Conservation (phyloP, 1,140 invertebrate species). For the Euwallacea similis region DNA sequence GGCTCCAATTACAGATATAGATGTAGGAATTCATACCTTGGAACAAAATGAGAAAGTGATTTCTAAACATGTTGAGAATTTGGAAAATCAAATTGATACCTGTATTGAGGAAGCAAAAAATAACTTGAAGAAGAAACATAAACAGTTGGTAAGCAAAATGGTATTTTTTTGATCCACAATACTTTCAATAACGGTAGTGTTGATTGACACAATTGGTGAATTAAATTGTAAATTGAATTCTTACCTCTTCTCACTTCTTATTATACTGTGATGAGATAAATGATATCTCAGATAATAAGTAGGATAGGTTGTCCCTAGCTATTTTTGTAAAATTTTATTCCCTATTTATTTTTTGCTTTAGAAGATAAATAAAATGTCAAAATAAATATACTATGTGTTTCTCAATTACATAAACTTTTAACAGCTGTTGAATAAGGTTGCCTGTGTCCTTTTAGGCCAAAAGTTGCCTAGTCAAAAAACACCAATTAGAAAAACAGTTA, state of each 20-base stretch:
- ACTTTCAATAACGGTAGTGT: no score
- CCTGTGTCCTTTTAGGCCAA: constrained; percentile 49
- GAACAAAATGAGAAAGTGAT: constrained; percentile 52
- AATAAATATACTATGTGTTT: neutral
- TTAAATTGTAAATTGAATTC: no score
- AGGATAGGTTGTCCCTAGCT: no score
- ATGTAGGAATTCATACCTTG: constrained; percentile 50
- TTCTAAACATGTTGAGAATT: constrained; percentile 49
- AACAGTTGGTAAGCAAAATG: constrained; percentile 47
- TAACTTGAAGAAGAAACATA: constrained; percentile 50
- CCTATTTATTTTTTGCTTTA: neutral
- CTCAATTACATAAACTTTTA: neutral
- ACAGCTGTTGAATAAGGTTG: neutral
- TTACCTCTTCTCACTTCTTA: no score
- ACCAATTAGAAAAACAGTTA: constrained; percentile 53
- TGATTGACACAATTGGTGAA: no score
- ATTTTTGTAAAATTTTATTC: no score
- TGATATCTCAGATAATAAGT: no score
- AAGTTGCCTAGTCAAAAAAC: constrained; percentile 53
- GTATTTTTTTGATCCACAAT: neutral
- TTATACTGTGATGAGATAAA: neutral
- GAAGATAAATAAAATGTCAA: neutral
- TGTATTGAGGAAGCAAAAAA: constrained; percentile 50
- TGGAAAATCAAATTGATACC: constrained; percentile 50
- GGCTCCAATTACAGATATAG: constrained; percentile 46